phyloP scores from a whole-genome alignment of 2,797 vertebrate species.

The Hemibagrus guttatus region DNA sequence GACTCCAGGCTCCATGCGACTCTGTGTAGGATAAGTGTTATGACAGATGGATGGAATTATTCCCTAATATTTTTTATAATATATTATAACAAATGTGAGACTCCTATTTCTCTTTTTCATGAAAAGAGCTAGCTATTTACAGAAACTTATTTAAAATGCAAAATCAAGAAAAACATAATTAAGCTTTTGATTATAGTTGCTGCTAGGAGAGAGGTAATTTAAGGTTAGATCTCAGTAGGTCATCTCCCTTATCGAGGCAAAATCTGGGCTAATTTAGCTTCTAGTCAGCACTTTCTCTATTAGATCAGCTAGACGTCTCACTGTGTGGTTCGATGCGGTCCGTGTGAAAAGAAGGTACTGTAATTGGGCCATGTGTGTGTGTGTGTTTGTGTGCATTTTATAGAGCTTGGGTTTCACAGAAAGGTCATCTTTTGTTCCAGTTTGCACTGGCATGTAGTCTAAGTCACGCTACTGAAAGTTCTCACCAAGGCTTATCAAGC shows the following conservation, averaged over 20 bases:
- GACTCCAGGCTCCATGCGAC: too few relatives aligned
- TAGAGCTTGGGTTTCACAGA: slow-evolving; percentile 32
- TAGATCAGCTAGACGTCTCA: slow-evolving; percentile 9
- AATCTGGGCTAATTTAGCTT: slow-evolving; percentile 37
- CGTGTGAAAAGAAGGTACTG: slow-evolving; percentile 31
- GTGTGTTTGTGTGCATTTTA: slow-evolving; percentile 9
- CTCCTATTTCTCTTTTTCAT: background rate
- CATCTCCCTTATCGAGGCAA: slow-evolving; percentile 34
- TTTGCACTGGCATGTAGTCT: slow-evolving; percentile 37
- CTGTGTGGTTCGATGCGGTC: slow-evolving; percentile 34
- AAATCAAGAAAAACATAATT: slow-evolving; percentile 31
- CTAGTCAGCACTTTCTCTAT: slow-evolving; percentile 4
- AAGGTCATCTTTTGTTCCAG: slow-evolving; percentile 50
- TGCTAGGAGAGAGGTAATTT: slow-evolving; percentile 37
- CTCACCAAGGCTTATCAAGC: slow-evolving; percentile 31
- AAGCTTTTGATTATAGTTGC: slow-evolving; percentile 39
- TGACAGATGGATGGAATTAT: background rate
- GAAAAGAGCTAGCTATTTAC: slow-evolving; percentile 9
- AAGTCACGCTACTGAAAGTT: slow-evolving; percentile 28
- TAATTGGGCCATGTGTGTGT: slow-evolving; percentile 34
- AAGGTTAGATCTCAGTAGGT: slow-evolving; percentile 36
- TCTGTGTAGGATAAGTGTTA: too few relatives aligned
- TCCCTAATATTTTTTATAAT: background rate
- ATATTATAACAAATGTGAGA: background rate
- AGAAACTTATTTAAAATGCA: slow-evolving; percentile 10